Conservation (phyloP, 64 coral and sea anemone species). For the Stichodactyla helianthus region DNA sequence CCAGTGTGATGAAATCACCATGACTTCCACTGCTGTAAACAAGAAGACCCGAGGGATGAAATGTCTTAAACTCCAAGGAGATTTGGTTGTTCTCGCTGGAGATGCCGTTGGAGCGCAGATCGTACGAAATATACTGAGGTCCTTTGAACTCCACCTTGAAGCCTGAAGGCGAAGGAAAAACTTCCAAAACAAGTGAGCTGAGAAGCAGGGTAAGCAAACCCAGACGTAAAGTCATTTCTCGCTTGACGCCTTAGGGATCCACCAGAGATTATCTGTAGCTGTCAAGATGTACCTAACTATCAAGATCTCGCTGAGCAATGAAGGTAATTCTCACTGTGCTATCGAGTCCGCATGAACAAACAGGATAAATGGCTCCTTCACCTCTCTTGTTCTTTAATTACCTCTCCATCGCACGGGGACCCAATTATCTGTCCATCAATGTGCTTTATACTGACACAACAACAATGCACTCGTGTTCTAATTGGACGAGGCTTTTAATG, state of each 20-base stretch:
- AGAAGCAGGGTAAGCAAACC: constrained; percentile 12
- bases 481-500: neutral
- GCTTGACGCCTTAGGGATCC: neutral
- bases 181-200: neutral
- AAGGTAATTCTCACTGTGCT: constrained; percentile 10
- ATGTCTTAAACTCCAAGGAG: constrained; percentile 76
- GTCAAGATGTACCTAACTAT: neutral
- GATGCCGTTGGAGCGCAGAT: constrained; percentile 60
- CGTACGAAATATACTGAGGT: constrained; percentile 66
- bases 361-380: neutral
- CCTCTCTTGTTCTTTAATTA: constrained; percentile 16
- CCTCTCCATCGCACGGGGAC: neutral
- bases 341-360: constrained; percentile 14
- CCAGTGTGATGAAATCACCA: constrained; percentile 75
- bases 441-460: constrained; percentile 10
- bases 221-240: constrained; percentile 40
- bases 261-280: neutral
- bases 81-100: constrained; percentile 39
- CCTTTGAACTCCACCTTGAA: constrained; percentile 55
- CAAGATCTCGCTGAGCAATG: neutral
- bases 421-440: constrained; percentile 11
- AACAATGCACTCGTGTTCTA: neutral
- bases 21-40: constrained; percentile 62
- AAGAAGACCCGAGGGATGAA: constrained; percentile 61
- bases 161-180: constrained; percentile 5